Evolutionary conservation across 2,888 invertebrate genomes (phyloP).

Genomic region (Cryptops parisi): DNA sequence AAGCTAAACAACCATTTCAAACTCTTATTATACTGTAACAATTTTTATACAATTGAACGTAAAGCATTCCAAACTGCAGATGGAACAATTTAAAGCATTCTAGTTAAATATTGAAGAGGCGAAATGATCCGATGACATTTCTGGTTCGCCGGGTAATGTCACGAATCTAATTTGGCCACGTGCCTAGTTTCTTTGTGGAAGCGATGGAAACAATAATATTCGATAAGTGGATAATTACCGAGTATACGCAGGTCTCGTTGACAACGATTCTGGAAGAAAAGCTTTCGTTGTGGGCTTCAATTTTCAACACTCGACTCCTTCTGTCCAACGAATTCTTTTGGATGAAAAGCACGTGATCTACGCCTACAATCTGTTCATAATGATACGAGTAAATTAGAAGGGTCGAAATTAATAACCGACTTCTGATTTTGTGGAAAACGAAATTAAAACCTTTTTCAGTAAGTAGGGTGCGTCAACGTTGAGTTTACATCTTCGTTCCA

Average conservation of each 20-base stretch:
- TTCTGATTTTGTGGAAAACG: background rate
- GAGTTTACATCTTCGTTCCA: conserved; percentile 72
- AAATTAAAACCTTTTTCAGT: conserved; percentile 60
- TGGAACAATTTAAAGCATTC: too few relatives aligned
- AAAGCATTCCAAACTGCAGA: too few relatives aligned
- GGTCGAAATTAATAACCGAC: conserved; percentile 14
- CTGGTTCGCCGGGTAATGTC: too few relatives aligned
- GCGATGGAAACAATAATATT: too few relatives aligned
- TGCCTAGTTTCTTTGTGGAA: too few relatives aligned
- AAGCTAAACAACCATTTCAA: too few relatives aligned
- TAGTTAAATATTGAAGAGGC: too few relatives aligned
- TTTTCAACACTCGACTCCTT: conserved; percentile 58
- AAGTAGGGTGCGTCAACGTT: conserved; percentile 89
- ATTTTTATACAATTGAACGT: too few relatives aligned
- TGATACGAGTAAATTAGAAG: background rate
- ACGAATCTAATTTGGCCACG: too few relatives aligned
- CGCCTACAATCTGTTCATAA: conserved; percentile 63
- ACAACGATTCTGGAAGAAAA: conserved; percentile 69
- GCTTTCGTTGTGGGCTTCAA: conserved; percentile 85
- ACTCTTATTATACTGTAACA: too few relatives aligned
- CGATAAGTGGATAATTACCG: too few relatives aligned
- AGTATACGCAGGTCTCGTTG: conserved; percentile 74
- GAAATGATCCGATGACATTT: too few relatives aligned
- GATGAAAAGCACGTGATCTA: conserved; percentile 76
- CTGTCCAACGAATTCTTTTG: conserved; percentile 78